These are phyloP conservation scores for Phalacrocorax pelagicus DNA, from an alignment of 2,113 vertebrate species.

Conservation along the genomic window DNA sequence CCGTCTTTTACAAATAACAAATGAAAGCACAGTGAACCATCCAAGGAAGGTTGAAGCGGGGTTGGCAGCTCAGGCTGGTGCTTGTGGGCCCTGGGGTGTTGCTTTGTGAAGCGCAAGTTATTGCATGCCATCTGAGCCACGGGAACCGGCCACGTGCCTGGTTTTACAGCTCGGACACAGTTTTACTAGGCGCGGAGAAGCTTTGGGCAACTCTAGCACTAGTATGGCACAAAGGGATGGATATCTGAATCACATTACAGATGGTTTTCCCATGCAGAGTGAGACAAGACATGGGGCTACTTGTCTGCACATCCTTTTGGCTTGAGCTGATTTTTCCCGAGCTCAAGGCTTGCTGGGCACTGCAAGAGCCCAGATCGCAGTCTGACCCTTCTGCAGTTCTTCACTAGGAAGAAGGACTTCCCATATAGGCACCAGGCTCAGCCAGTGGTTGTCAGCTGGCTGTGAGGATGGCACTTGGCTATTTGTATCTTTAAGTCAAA, in stretches of 20 bases:
- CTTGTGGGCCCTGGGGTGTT: background rate
- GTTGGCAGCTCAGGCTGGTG: background rate
- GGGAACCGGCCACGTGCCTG: background rate
- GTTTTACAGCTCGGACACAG: background rate
- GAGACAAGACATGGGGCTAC: background rate
- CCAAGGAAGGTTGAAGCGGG: background rate
- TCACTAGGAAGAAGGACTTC: background rate
- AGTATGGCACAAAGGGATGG: background rate
- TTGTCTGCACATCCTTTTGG: background rate
- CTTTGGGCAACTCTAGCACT: background rate
- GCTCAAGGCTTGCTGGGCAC: background rate
- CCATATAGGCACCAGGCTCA: background rate
- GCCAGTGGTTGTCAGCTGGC: background rate
- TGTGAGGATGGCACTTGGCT: background rate
- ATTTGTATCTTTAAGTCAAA: background rate
- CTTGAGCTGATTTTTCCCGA: background rate
- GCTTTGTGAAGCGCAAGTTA: background rate
- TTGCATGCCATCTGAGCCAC: background rate
- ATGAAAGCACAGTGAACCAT: background rate
- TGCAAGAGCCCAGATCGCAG: background rate
- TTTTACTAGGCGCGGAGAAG: background rate
- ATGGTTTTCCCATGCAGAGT: background rate
- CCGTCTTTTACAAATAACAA: background rate
- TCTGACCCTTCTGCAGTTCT: background rate
- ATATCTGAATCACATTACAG: background rate